These are phyloP conservation scores for Stichopus chloronotus DNA, from an alignment of 35 echinoderm and acorn worm genomes.

Conservation along the genomic window DNA sequence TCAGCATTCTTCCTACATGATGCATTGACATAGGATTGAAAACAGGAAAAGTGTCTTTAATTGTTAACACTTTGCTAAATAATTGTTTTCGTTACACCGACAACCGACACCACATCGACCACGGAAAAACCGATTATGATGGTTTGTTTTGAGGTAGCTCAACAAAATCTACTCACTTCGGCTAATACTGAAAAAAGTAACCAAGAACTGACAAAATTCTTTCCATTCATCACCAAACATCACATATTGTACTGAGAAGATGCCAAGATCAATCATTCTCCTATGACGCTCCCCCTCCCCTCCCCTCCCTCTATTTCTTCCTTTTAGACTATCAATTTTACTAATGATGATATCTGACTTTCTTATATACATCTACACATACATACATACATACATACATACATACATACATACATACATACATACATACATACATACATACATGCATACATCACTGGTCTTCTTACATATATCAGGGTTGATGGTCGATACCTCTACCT, in stretches of 20 bases:
- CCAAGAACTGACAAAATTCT: background rate
- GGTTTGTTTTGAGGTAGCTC: too few species aligned
- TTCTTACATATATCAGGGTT: too few species aligned
- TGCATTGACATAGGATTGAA: too few species aligned
- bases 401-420: background rate
- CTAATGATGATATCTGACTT: background rate
- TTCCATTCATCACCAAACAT: background rate
- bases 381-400: background rate
- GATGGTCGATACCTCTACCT: too few species aligned
- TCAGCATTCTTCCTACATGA: too few species aligned
- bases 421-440: conserved; percentile 1
- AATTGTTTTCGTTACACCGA: too few species aligned
- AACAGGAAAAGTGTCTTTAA: too few species aligned
- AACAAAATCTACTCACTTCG: background rate
- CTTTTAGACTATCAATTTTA: background rate
- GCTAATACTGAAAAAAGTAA: background rate
- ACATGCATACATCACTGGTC: background rate
- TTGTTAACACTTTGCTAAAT: too few species aligned
- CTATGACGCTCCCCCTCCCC: background rate
- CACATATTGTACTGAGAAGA: background rate
- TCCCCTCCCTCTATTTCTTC: background rate
- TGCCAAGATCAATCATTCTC: background rate
- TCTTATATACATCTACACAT: background rate
- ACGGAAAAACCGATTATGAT: too few species aligned
- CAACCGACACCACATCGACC: too few species aligned